These are phyloP conservation scores for Tupaia tana DNA, from an alignment of 2,113 vertebrate species.

Conservation along the genomic window DNA sequence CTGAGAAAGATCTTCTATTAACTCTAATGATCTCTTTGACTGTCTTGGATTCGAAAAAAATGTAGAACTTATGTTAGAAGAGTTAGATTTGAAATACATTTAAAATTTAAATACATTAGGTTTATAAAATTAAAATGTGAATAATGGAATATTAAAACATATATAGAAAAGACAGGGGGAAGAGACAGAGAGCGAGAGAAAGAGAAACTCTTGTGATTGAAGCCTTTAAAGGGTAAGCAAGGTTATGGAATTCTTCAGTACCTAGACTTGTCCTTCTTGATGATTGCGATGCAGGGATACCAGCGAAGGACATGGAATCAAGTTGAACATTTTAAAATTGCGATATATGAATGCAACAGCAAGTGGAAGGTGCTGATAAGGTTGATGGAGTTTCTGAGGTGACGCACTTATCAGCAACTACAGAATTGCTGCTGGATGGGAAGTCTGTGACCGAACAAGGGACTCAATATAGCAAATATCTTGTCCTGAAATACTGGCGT, in stretches of 20 bases:
- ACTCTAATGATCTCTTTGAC: neutral
- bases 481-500: neutral
- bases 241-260: neutral
- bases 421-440: neutral
- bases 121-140: neutral
- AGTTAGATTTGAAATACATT: neutral
- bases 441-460: neutral
- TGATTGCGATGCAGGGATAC: neutral
- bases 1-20: neutral
- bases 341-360: neutral
- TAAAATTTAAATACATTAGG: neutral
- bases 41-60: neutral
- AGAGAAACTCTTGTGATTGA: neutral
- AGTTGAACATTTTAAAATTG: constrained; percentile 1
- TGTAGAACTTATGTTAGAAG: neutral
- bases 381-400: neutral
- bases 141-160: neutral
- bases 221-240: neutral
- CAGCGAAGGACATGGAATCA: neutral
- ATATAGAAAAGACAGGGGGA: neutral
- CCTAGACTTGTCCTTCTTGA: neutral
- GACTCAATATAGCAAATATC: neutral
- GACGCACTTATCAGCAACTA: constrained; percentile 50
- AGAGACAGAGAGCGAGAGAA: neutral
- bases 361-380: constrained; percentile 42